Percentiles rank a stretch among this genome's conserved stretches.
Evolutionary conservation across 2,797 vertebrate species (phyloP).

Genomic region (Molossus molossus): DNA sequence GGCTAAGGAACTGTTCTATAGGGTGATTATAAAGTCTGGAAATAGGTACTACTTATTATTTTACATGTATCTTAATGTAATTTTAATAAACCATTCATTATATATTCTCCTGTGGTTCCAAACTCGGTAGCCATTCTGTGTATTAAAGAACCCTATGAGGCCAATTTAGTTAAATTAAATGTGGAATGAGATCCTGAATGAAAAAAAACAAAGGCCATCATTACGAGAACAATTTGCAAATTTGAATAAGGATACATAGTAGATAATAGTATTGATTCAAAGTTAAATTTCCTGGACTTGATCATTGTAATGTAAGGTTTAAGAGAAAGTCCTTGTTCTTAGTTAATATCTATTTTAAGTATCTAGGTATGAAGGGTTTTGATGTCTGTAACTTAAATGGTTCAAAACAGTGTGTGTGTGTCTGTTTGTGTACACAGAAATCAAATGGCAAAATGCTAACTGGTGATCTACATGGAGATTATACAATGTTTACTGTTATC

Average conservation of each 20-base stretch:
- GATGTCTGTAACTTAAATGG: neutral
- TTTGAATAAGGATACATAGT: neutral
- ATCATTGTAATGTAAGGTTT: neutral
- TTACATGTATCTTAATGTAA: slow-evolving; percentile 2
- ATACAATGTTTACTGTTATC: neutral
- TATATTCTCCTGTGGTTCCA: neutral
- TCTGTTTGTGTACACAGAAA: neutral
- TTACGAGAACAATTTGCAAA: slow-evolving; percentile 38
- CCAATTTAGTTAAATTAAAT: slow-evolving; percentile 16
- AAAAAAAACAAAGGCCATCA: slow-evolving; percentile 12
- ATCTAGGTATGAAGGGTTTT: neutral
- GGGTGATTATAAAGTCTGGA: slow-evolving; percentile 14
- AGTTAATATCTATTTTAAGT: slow-evolving; percentile 50
- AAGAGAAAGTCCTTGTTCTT: slow-evolving; percentile 29
- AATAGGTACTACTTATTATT: neutral
- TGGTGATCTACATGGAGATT: neutral
- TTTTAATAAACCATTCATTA: slow-evolving; percentile 39
- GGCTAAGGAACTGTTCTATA: neutral
- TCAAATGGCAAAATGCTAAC: slow-evolving; percentile 59
- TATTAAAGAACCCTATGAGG: slow-evolving; percentile 30
- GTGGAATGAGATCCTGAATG: neutral
- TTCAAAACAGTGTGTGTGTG: neutral
- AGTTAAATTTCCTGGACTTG: slow-evolving; percentile 49
- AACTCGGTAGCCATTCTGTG: neutral
- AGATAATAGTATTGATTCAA: neutral